Percentiles rank a stretch among this genome's conserved stretches.
Conservation (phyloP, 2,113 vertebrate species). For the Neodon shergylaensis region DNA sequence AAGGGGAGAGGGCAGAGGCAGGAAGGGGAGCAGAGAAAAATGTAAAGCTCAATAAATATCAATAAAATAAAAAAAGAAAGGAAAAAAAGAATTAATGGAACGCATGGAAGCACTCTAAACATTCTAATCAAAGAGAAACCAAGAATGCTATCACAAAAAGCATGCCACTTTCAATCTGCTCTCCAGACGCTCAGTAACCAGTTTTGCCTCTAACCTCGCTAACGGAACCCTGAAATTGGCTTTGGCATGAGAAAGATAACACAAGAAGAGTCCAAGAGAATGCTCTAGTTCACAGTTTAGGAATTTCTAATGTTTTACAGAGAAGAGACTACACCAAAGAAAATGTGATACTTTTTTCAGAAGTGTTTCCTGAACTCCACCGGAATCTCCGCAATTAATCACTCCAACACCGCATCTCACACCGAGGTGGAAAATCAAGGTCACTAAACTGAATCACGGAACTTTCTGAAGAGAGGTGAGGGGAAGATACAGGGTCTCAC, state of each 20-base stretch:
- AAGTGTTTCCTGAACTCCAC: neutral
- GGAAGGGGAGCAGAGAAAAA: too few relatives aligned
- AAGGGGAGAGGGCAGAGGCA: too few relatives aligned
- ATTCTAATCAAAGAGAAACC: conserved; percentile 25
- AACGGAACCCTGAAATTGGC: conserved; percentile 13
- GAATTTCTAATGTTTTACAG: neutral
- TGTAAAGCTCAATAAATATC: too few relatives aligned
- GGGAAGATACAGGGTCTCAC: neutral
- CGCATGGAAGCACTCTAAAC: neutral
- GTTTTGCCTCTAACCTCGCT: conserved; percentile 23
- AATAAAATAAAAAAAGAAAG: too few relatives aligned
- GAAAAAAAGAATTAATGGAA: neutral
- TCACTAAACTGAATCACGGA: neutral
- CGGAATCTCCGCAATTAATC: neutral
- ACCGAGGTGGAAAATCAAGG: neutral
- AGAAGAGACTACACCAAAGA: neutral
- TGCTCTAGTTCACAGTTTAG: neutral
- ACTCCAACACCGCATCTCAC: neutral
- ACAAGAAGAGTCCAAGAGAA: conserved; percentile 47
- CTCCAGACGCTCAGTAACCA: neutral
- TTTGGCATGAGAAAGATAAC: neutral
- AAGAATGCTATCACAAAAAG: neutral
- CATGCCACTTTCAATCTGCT: neutral
- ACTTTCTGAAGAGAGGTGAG: neutral
- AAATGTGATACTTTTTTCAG: neutral